Conservation (phyloP, 1,140 invertebrate species). For the Cotesia typhae region DNA sequence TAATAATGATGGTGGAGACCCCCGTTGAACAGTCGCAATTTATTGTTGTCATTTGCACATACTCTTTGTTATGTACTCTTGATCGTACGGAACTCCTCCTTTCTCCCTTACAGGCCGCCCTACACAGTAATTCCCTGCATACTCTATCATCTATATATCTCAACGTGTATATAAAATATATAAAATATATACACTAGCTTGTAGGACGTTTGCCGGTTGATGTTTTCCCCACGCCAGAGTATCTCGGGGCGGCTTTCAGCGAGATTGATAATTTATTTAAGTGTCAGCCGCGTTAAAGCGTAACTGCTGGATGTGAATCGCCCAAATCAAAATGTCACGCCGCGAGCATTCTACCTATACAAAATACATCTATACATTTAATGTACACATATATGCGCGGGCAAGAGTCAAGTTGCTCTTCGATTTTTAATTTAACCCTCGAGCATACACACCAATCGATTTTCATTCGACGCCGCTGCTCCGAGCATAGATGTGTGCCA, state of each 20-base stretch:
- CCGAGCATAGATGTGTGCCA: not conserved
- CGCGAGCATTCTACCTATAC: slow-evolving; percentile 12
- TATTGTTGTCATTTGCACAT: slow-evolving; percentile 13
- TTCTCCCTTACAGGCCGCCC: too few species aligned
- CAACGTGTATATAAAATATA: not conserved
- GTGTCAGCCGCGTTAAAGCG: slow-evolving; percentile 46
- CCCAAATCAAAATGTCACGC: slow-evolving; percentile 45
- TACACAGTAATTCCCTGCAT: too few species aligned
- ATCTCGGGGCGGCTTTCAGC: slow-evolving; percentile 45
- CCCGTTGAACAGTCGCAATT: slow-evolving; percentile 4
- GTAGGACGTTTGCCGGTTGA: too few species aligned
- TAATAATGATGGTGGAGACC: too few species aligned
- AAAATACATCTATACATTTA: not conserved
- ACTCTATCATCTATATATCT: not conserved
- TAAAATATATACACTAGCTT: not conserved
- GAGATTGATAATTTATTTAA: slow-evolving; percentile 57
- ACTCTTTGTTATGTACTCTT: not conserved
- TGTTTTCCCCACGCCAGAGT: slow-evolving; percentile 12
- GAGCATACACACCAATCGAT: slow-evolving; percentile 39
- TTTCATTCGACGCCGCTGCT: slow-evolving; percentile 15
- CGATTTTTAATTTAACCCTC: slow-evolving; percentile 47
- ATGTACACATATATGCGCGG: not conserved
- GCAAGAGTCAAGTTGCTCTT: slow-evolving; percentile 39
- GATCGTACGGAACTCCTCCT: too few species aligned
- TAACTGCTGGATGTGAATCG: slow-evolving; percentile 41